Evolutionary conservation across 2,888 invertebrate species (phyloP), one percentile per base, ranked within the genome.

Genomic region (Melanargia galathea): DNA sequence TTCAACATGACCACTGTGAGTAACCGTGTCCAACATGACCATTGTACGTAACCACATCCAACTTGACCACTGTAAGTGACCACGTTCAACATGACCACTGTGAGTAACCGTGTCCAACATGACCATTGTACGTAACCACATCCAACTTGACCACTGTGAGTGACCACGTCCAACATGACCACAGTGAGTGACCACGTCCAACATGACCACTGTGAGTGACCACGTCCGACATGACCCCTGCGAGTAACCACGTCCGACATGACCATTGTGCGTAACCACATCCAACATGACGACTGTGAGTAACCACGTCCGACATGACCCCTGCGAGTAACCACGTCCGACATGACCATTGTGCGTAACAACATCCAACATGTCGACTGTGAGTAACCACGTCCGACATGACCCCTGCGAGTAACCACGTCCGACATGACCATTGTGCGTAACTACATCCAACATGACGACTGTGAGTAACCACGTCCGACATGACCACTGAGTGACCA

Each of bases 251-350:
- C n/a, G n/a, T n/a, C n/a, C n/a, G n/a, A n/a, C n/a, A n/a, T n/a
- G n/a, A n/a, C n/a, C n/a, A n/a, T n/a, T n/a, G n/a, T n/a, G n/a
- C n/a, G n/a, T n/a, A n/a, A 51, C 80, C 38, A 90, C 90, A 0
- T 77, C 72, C 0, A 90, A 90, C 60, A 65, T 81, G 18, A 90
- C 90, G 24, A 80, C 75, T 56, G 90, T 90, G 16, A 85, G 88
- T 78, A 40, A 51, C 18, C 13, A 13, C n/a, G n/a, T n/a, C n/a
- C n/a, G n/a, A n/a, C n/a, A n/a, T n/a, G n/a, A n/a, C n/a, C n/a
- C n/a, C n/a, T n/a, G n/a, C n/a, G n/a, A n/a, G n/a, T n/a, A n/a
- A 51, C 80, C 38, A 90, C 90, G 0, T 77, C 72, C 0, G 89
- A 90, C 60, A 65, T 81, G 18, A 90, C 90, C 26, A 80, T 75